phyloP scores from a whole-genome alignment of 92 coral and sea anemone genomes.

The Anthopleura xanthogrammica region DNA sequence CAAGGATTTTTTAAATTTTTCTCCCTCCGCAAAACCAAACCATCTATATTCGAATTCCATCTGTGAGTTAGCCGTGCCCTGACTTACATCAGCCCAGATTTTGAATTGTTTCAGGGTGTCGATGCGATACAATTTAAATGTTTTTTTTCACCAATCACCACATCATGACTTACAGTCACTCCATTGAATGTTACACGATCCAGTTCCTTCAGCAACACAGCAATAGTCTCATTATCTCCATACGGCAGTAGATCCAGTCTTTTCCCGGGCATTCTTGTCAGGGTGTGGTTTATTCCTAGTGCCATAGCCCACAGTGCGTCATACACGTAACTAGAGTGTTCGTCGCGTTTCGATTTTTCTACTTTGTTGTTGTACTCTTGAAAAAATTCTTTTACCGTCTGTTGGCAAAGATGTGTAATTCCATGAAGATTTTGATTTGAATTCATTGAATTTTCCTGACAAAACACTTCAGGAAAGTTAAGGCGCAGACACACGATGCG shows the following conservation, averaged over 20 bases:
- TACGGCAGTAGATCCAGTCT: conserved; percentile 61
- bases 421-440: too few species aligned
- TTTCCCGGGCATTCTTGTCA: conserved; percentile 44
- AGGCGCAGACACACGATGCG: too few species aligned
- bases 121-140: too few species aligned
- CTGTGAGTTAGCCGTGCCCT: too few species aligned
- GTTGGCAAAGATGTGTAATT: background rate
- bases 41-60: too few species aligned
- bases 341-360: conserved; percentile 37
- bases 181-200: conserved; percentile 59
- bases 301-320: conserved; percentile 94
- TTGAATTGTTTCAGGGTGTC: too few species aligned
- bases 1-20: too few species aligned
- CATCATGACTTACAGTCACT: conserved; percentile 51
- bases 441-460: too few species aligned
- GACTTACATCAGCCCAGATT: too few species aligned
- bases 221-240: conserved; percentile 48
- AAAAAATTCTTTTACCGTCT: conserved; percentile 65
- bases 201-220: conserved; percentile 43
- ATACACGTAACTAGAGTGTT: conserved; percentile 64
- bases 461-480: too few species aligned
- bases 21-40: too few species aligned
- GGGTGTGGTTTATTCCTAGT: conserved; percentile 65
- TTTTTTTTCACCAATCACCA: too few species aligned
- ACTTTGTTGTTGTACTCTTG: conserved; percentile 58